Evolutionary conservation across 2,113 vertebrate genomes (phyloP), one percentile per base, ranked within the genome.

Genomic region (Rallus limicola): DNA sequence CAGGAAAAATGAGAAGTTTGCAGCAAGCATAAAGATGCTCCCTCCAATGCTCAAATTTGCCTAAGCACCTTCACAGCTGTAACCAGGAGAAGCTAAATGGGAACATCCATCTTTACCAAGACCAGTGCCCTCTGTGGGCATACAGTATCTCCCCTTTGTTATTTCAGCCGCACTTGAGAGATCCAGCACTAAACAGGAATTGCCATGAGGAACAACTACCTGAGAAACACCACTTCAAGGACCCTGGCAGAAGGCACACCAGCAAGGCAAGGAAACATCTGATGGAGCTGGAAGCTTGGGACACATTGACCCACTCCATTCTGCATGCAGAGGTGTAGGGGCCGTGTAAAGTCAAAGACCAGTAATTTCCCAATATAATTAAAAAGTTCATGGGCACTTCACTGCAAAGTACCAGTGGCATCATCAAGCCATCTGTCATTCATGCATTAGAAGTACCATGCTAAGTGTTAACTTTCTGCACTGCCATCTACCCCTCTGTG

Each of bases 401-500:
- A 1, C 19, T 36, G 36, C 21, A n/a, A 56, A 34, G 33, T 5
- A 38, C 31, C 2, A 0, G 17, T 16, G n/a, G 34, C 38, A 62
- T 3, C 50, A 46, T 52, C 58, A 42, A 24, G 46, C 26, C 40
- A 21, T 9, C 16, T 1, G 13, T 40, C 58, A n/a, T 24, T n/a
- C 4, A 1, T 42, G 56, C 42, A 11, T 5, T 9, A 44, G 52
- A 34, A 79, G 21, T 6, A 33, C 40, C 2, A 0, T 11, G 16
- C 50, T 42, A 44, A 21, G 25, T 70, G 40, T 13, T 63, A 24
- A 20, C 11, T 13, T 34, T 15, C 56, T 56, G 68, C 34, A 6
- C 40, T n/a, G 56, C 1, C 78, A 59, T 28, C 31, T 50, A 16
- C 44, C 48, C 3, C 33, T 40, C 15, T 0, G 0, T 59, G 67